phyloP scores from a whole-genome alignment of 2,888 invertebrate species.

The Pegoplata infirma region DNA sequence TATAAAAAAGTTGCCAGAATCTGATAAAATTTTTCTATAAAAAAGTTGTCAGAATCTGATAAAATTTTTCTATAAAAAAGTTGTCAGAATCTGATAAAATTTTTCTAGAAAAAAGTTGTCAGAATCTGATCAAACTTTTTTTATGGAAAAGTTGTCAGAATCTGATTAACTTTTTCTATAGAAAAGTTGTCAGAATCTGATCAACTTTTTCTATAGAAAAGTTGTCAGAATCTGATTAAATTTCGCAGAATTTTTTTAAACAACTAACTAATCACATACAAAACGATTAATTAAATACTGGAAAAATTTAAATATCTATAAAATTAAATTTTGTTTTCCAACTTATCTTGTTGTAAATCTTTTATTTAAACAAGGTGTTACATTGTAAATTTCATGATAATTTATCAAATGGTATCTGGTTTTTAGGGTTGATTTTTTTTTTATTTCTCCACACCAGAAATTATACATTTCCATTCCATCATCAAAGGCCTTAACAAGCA shows the following conservation, averaged over 20 bases:
- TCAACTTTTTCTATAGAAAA: not conserved
- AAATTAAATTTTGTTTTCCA: no score
- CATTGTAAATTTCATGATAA: not conserved
- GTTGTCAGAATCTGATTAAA: no score
- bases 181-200: not conserved
- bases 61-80: not conserved
- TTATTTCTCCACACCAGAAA: not conserved
- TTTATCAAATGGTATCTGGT: not conserved
- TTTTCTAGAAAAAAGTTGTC: not conserved
- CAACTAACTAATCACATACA: no score
- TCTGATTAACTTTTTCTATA: no score
- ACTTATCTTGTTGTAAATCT: not conserved
- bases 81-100: not conserved
- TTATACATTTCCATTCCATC: slow-evolving; percentile 20
- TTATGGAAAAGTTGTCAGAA: not conserved
- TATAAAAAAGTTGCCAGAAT: not conserved
- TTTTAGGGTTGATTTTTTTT: slow-evolving; percentile 24
- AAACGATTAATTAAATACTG: no score
- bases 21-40: not conserved
- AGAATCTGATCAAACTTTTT: not conserved
- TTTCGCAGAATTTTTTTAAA: no score
- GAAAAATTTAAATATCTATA: no score
- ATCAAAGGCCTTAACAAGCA: slow-evolving; percentile 22
- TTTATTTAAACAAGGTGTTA: not conserved
- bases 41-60: not conserved